phyloP scores from a whole-genome alignment of 2,888 invertebrate genomes.

The Acronicta alni region DNA sequence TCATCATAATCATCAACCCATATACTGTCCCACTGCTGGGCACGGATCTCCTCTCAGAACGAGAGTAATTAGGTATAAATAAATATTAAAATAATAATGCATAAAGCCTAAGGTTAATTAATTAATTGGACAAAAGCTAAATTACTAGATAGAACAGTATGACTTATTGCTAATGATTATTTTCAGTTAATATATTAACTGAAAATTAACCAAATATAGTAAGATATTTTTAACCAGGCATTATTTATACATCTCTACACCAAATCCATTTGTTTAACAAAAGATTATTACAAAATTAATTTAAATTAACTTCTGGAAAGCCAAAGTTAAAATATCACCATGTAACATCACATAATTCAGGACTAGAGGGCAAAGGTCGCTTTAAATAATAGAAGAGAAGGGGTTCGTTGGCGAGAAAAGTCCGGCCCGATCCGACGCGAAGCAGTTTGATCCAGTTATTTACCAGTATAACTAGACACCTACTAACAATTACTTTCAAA shows the following conservation, averaged over 20 bases:
- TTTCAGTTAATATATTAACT: too few species aligned
- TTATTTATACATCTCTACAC: slow-evolving; percentile 8
- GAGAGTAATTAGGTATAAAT: too few species aligned
- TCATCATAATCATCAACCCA: too few species aligned
- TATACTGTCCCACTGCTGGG: too few species aligned
- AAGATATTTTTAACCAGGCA: background rate
- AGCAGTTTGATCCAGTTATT: slow-evolving; percentile 59
- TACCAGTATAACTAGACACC: slow-evolving; percentile 57
- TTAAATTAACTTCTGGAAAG: slow-evolving; percentile 50
- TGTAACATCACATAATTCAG: slow-evolving; percentile 59
- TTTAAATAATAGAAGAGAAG: slow-evolving; percentile 65
- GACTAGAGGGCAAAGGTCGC: slow-evolving; percentile 60
- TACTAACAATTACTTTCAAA: slow-evolving; percentile 15
- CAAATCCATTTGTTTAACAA: slow-evolving; percentile 32
- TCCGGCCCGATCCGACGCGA: slow-evolving; percentile 58
- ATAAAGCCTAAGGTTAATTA: too few species aligned
- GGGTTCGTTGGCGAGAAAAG: slow-evolving; percentile 67
- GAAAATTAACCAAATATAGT: background rate
- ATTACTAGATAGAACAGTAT: too few species aligned
- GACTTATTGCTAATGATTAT: too few species aligned
- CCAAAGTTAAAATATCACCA: slow-evolving; percentile 56
- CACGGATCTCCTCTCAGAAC: too few species aligned
- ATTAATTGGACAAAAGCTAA: too few species aligned
- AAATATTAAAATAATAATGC: too few species aligned
- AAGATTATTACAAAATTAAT: slow-evolving; percentile 47